Base-by-base conservation (phyloP, 2,797 vertebrate species). In the Apodemus agrarius region DNA sequence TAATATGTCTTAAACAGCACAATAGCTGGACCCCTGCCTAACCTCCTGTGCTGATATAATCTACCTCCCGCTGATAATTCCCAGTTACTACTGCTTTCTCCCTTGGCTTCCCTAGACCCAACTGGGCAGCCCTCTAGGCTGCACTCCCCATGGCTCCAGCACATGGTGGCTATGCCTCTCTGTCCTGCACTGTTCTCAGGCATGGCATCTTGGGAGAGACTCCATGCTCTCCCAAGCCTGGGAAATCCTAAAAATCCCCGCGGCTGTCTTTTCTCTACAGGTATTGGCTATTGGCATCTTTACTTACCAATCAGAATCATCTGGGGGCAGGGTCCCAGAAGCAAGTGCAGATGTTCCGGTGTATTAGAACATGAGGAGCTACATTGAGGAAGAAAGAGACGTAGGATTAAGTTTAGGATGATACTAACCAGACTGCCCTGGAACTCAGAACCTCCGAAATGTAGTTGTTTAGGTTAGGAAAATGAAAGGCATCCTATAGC, bases 361-460 rank as follows among this genome's bases (percentile, higher is more conserved):
- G 13, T 31, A 67, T 34, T 21, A 37, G 67, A 72, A 72, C 21
- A 19, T 17, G n/a, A 72, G 67, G 16, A 37, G 67, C 17, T 72
- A 72, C 34, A 3, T 3, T 37, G 67, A 59, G 46, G 78, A 63
- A 61, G n/a, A 69, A 40, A 3, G 52, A 59, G 3, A 24, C 37
- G 69, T 46, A 61, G n/a, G 14, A 43, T 34, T 19, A 46, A 3
- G 22, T 57, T 31, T 88, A 54, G 46, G 3, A 59, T 21, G 7
- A 14, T 31, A 78, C 21, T 10, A 24, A 0, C 7, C 5, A 37
- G 21, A 24, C 1, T 16, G 2, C 7, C 4, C 49, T 40, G 13
- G n/a, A 12, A 13, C 24, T 63, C 17, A 54, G 29, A 7, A 6
- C 57, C 5, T 31, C 14, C 59, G 37, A 4, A 34, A 3, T 59